These are phyloP conservation scores for Chunga burmeisteri DNA, from an alignment of 2,113 vertebrate genomes.

Conservation along the genomic window DNA sequence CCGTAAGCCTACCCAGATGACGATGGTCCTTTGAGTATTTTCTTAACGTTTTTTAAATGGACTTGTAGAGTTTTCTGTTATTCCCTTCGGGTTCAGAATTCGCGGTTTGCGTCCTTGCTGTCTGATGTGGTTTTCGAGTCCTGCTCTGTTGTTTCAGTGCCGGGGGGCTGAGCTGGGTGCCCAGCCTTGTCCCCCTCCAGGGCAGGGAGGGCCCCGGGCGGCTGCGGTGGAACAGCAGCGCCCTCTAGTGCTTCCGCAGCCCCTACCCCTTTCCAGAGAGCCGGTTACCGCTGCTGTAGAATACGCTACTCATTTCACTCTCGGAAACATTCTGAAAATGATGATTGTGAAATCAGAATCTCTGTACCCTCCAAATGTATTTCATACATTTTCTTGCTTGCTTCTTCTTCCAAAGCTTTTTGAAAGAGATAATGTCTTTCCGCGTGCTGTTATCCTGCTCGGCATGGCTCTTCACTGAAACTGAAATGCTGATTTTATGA, in stretches of 20 bases:
- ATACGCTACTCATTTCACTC: neutral
- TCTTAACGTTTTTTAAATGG: constrained; percentile 38
- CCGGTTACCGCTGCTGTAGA: neutral
- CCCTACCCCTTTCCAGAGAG: neutral
- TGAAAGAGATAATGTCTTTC: neutral
- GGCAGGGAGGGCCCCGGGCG: neutral
- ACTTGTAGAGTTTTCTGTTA: constrained; percentile 23
- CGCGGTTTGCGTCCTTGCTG: constrained; percentile 2
- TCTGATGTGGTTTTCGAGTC: constrained; percentile 25
- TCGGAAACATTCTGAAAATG: neutral
- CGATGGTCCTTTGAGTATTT: neutral
- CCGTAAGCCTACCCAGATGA: neutral
- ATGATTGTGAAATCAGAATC: neutral
- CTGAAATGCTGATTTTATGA: neutral
- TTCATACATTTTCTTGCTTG: neutral
- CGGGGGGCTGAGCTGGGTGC: neutral
- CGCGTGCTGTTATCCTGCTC: neutral
- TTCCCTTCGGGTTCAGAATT: neutral
- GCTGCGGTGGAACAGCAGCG: constrained; percentile 65
- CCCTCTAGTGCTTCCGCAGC: constrained; percentile 73
- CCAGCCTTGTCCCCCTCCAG: constrained; percentile 18
- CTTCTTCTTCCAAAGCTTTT: neutral
- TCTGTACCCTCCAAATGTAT: neutral
- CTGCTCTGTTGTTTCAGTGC: constrained; percentile 13
- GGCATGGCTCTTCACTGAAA: neutral